A percentile compares a stretch with the other conserved stretches of the same genome.
phyloP scores from a whole-genome alignment of 2,888 invertebrate species.

The Lissonota sp. region DNA sequence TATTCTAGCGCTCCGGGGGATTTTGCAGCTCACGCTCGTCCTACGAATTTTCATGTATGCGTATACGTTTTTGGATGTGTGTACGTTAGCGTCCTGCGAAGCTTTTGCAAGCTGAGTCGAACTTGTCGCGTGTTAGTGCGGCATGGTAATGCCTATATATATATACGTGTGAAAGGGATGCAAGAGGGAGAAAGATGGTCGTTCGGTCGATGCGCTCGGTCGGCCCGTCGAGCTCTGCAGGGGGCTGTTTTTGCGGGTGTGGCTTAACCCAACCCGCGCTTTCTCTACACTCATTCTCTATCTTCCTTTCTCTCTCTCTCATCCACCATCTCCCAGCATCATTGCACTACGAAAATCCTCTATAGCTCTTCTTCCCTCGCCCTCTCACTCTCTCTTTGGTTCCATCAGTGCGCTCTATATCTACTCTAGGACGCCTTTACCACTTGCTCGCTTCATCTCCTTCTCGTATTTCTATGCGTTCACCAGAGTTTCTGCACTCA shows the following conservation, averaged over 20 bases:
- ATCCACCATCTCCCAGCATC: conserved; percentile 52
- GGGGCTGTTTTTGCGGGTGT: conserved; percentile 82
- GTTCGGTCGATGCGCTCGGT: conserved; percentile 80
- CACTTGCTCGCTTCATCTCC: conserved; percentile 71
- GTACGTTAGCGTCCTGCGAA: conserved; percentile 70
- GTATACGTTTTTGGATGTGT: background rate
- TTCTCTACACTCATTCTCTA: conserved; percentile 52
- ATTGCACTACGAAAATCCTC: conserved; percentile 34
- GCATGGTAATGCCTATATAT: conserved; percentile 48
- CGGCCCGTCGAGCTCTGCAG: conserved; percentile 76
- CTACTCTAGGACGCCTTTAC: conserved; percentile 71
- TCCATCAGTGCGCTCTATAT: conserved; percentile 60
- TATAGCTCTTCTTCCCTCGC: conserved; percentile 48
- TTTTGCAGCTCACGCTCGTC: conserved; percentile 16
- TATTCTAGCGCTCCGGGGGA: conserved; percentile 2
- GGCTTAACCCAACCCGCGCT: conserved; percentile 78
- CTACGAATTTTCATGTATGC: conserved; percentile 7
- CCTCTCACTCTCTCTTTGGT: conserved; percentile 19
- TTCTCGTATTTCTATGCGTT: conserved; percentile 39
- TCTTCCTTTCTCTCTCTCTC: conserved; percentile 34
- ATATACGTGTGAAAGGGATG: conserved; percentile 43
- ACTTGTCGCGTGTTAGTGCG: conserved; percentile 77
- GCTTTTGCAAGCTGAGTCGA: conserved; percentile 80
- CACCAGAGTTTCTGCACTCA: conserved; percentile 15
- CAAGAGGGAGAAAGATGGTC: conserved; percentile 48